Percentiles rank a stretch among this genome's conserved stretches.
Conservation (phyloP, 2,888 invertebrate genomes). For the Machimus atricapillus region DNA sequence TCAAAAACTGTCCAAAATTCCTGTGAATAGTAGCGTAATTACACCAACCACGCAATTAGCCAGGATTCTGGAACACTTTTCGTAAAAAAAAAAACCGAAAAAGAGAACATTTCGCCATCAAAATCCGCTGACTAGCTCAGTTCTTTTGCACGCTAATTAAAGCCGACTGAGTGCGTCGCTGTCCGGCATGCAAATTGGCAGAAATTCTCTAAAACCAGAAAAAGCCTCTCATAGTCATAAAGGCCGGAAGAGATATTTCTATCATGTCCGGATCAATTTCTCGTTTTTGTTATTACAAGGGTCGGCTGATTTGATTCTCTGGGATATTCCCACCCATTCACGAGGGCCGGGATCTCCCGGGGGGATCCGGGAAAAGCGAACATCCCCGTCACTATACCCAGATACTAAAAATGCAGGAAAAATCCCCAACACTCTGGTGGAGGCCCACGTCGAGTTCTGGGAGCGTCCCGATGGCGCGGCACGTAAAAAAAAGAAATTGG, state of each 20-base stretch:
- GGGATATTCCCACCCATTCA: neutral
- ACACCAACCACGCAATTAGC: neutral
- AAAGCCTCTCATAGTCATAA: neutral
- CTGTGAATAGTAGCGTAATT: neutral
- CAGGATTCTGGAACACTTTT: neutral
- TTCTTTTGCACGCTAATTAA: neutral
- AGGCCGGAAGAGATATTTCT: conserved; percentile 23
- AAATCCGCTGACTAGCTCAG: neutral
- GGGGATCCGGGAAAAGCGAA: neutral
- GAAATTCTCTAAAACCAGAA: neutral
- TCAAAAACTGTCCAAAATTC: neutral
- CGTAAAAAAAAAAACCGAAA: neutral
- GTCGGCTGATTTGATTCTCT: conserved; percentile 9
- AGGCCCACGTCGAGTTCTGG: neutral
- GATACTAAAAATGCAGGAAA: neutral
- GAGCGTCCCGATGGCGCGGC: neutral
- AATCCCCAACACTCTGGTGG: neutral
- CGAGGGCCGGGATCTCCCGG: neutral
- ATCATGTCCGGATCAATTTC: conserved; percentile 27
- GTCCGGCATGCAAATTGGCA: neutral
- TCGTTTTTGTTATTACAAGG: conserved; percentile 19
- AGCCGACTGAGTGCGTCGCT: neutral
- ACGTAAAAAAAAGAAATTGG: neutral
- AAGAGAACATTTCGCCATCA: neutral
- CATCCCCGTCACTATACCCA: neutral